phyloP scores from a whole-genome alignment of 2,888 invertebrate genomes.

The Cephus pygmeus region DNA sequence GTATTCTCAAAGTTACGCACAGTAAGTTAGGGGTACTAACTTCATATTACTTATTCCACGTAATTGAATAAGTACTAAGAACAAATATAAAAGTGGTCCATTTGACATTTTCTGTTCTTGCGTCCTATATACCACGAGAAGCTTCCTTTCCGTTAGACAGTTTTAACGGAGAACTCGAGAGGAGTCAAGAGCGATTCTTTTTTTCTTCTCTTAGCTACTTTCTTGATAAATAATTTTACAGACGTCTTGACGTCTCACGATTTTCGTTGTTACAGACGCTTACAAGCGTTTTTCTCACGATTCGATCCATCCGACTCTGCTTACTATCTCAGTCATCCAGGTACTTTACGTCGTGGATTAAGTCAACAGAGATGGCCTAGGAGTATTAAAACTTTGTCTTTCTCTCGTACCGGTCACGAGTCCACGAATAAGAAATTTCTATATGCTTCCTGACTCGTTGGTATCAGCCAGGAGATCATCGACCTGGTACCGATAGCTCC shows the following conservation, averaged over 20 bases:
- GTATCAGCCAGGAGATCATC: background rate
- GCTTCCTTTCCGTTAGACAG: background rate
- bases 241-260: background rate
- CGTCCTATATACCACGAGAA: background rate
- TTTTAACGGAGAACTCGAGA: background rate
- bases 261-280: background rate
- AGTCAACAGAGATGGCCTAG: background rate
- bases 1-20: background rate
- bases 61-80: slow-evolving; percentile 22
- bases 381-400: background rate
- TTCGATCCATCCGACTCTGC: background rate
- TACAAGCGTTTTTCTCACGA: background rate
- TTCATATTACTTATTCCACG: no score
- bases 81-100: slow-evolving; percentile 14
- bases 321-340: background rate
- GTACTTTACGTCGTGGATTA: background rate
- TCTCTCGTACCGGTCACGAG: background rate
- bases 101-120: background rate
- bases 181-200: background rate
- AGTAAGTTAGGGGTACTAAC: slow-evolving; percentile 14
- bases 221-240: background rate
- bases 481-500: background rate
- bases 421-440: background rate
- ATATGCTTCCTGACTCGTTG: background rate
- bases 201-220: background rate